Percentiles rank a stretch among this genome's conserved stretches.
These are phyloP conservation scores for Bagarius yarrelli DNA, from an alignment of 2,113 vertebrate species.

Conservation along the genomic window DNA sequence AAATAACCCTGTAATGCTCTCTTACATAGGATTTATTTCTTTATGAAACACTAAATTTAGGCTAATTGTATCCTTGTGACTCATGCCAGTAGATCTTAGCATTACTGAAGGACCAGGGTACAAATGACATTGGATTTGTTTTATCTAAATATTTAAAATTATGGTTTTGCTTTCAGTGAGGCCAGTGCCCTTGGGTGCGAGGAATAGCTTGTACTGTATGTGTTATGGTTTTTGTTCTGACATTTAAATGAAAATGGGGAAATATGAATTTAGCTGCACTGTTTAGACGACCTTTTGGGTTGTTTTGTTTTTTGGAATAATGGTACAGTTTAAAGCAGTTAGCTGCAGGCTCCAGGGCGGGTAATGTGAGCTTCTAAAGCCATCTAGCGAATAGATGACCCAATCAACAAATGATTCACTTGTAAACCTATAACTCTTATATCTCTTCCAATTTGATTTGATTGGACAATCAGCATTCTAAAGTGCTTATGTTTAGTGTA, in stretches of 20 bases:
- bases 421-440: background rate
- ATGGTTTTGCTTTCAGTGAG: conserved; percentile 3
- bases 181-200: background rate
- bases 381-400: background rate
- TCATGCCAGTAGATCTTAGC: conserved; percentile 16
- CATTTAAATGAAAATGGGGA: conserved; percentile 1
- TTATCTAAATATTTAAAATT: background rate
- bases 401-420: background rate
- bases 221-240: background rate
- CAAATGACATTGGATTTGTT: conserved; percentile 3
- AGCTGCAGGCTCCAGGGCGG: background rate
- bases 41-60: conserved; percentile 19
- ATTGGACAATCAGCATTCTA: background rate
- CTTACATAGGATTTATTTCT: conserved; percentile 24
- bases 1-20: conserved; percentile 18
- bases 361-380: background rate
- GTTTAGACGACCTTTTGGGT: background rate
- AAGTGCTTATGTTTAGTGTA: background rate
- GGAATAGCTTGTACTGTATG: background rate
- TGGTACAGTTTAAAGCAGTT: background rate
- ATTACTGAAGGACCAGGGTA: conserved; percentile 3
- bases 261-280: background rate
- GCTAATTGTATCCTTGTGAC: conserved; percentile 20
- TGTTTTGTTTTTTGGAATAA: background rate
- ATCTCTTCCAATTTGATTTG: no score